Base-by-base conservation (phyloP, 2,113 vertebrate genomes). In the Spheniscus mendiculus region DNA sequence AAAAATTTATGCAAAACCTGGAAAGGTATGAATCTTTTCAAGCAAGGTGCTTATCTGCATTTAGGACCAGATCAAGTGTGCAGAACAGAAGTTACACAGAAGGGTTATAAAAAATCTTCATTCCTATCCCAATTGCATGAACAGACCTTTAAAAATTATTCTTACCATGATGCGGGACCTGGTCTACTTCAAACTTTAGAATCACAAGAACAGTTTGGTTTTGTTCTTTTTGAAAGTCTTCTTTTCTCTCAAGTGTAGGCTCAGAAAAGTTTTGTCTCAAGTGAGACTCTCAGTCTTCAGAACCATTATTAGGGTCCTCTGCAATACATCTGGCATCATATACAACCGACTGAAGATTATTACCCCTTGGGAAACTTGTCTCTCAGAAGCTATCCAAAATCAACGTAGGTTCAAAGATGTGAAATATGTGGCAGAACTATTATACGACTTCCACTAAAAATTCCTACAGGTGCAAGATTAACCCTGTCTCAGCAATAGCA, bases 311-410 rank as follows among this genome's bases (percentile, higher is more conserved):
- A 47, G 14, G 19, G 47, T 76, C 18, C 36, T 44, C 56, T 47
- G 34, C 20, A 62, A 80, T 34, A 40, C 8, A 44, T 6, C 66
- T 66, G 45, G 6, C 5, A 50, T 32, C 23, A 42, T 5, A 69
- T 20, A 58, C 21, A 52, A 47, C 0, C 1, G 15, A 53, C 26
- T 59, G 49, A 52, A 56, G 27, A 69, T 76, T 65, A 76, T 74
- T 56, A 29, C 23, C 26, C 17, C 21, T 62, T 22, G 58, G 66
- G 49, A 79, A 87, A 62, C 34, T 44, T 21, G 32, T 56, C 38
- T 83, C 30, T 84, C 63, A 61, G 38, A 84, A 89, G 14, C 5
- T 56, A 55, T 76, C 49, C 45, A 87, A 94, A 97, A 79, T n/a
- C 42, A 66, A 42, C 38, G 27, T 78, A 72, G 52, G 53, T 84